Evolutionary conservation across 2,797 vertebrate genomes (phyloP).

Genomic region (Bradypodion pumilum): DNA sequence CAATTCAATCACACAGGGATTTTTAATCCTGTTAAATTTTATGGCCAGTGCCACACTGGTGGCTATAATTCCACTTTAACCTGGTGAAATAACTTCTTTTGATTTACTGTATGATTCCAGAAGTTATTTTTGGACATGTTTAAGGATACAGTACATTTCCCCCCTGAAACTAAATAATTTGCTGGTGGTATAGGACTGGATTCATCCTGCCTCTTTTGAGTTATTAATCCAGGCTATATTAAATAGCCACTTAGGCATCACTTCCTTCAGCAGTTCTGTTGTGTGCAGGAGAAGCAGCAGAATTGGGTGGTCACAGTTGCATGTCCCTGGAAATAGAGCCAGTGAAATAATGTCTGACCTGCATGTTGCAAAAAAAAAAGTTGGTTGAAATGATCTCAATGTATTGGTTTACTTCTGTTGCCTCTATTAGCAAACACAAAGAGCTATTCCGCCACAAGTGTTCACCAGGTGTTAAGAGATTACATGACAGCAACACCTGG

Average conservation of each 20-base stretch:
- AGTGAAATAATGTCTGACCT: neutral
- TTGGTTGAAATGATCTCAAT: neutral
- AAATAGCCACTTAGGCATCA: neutral
- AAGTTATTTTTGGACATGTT: neutral
- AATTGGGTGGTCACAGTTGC: neutral
- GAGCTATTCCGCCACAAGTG: neutral
- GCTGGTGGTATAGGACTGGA: neutral
- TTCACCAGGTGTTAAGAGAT: neutral
- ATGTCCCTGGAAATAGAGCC: neutral
- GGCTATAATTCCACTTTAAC: neutral
- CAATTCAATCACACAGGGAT: neutral
- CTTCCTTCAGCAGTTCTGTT: neutral
- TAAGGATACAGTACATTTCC: neutral
- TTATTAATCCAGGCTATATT: neutral
- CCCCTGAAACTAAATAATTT: neutral
- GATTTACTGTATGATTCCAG: neutral
- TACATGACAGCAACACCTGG: neutral
- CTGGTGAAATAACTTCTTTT: neutral
- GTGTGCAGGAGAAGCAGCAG: neutral
- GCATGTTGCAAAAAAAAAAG: neutral
- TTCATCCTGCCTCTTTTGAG: neutral
- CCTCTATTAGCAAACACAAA: neutral
- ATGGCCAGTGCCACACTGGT: neutral
- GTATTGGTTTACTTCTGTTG: neutral
- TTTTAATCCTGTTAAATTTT: neutral